A percentile compares a stretch with the other conserved stretches of the same genome.
These are phyloP conservation scores for Drosophila fuyamai DNA, from an alignment of 1,140 invertebrate genomes.

Conservation along the genomic window DNA sequence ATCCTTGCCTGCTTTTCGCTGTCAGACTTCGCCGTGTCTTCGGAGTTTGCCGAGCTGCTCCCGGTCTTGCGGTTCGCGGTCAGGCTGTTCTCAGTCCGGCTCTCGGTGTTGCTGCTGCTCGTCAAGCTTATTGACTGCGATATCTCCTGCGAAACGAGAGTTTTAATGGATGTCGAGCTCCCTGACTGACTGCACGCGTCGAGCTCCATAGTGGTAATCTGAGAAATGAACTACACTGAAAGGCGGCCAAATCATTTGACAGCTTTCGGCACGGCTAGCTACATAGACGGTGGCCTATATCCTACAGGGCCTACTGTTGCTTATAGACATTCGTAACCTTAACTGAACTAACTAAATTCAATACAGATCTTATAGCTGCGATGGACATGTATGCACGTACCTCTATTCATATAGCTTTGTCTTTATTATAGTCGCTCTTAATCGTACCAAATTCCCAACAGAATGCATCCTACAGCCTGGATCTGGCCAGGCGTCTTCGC, in stretches of 20 bases:
- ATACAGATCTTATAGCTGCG: too few relatives aligned
- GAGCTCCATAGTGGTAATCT: neutral
- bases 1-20: neutral
- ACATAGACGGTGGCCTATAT: too few relatives aligned
- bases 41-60: neutral
- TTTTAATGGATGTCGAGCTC: neutral
- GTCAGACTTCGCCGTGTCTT: neutral
- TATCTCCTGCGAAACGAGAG: neutral
- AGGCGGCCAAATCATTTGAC: neutral
- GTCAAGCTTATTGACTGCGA: too few relatives aligned
- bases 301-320: too few relatives aligned
- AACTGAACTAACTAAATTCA: too few relatives aligned
- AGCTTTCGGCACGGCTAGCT: neutral
- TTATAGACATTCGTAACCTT: too few relatives aligned
- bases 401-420: neutral
- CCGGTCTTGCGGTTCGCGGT: too few relatives aligned
- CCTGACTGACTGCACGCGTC: neutral
- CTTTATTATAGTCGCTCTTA: neutral
- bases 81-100: too few relatives aligned
- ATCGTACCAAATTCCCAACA: neutral
- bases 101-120: neutral
- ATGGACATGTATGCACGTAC: too few relatives aligned
- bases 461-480: conserved; percentile 2
- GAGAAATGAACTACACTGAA: neutral
- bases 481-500: conserved; percentile 13